phyloP scores from a whole-genome alignment of 2,797 vertebrate species.

The Heliangelus exortis region DNA sequence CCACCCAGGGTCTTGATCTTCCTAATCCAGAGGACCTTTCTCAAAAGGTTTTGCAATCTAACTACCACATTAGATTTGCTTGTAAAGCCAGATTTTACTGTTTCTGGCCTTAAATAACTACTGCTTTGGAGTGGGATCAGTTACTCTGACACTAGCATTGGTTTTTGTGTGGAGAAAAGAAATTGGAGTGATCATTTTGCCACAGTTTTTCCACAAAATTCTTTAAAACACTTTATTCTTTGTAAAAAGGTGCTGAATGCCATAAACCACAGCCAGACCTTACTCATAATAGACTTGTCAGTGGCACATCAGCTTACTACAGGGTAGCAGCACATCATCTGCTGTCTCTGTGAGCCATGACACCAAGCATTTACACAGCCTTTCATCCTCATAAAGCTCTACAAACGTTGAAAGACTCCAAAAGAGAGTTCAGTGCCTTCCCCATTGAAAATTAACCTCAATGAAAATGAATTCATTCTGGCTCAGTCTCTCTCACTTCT shows the following conservation, averaged over 20 bases:
- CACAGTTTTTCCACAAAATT: not conserved
- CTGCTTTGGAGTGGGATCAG: not conserved
- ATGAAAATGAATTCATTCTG: not conserved
- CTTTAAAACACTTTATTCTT: not conserved
- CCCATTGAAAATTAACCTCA: not conserved
- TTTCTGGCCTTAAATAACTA: not conserved
- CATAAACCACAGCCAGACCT: not conserved
- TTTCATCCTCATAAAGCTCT: slow-evolving; percentile 9
- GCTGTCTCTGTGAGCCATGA: not conserved
- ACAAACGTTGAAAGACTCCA: slow-evolving; percentile 7
- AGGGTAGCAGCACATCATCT: not conserved
- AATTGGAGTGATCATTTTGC: not conserved
- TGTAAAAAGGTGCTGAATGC: not conserved
- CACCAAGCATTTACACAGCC: not conserved
- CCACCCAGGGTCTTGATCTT: not conserved
- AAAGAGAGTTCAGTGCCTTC: not conserved
- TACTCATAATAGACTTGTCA: not conserved
- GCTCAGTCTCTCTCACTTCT: not conserved
- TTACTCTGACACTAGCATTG: not conserved
- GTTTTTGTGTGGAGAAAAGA: not conserved
- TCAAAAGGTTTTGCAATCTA: not conserved
- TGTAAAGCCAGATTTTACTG: not conserved
- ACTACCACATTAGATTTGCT: not conserved
- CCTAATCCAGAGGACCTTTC: not conserved
- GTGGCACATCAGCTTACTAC: not conserved